phyloP scores from a whole-genome alignment of 92 coral and sea anemone species.

The Parazoanthus darwini region DNA sequence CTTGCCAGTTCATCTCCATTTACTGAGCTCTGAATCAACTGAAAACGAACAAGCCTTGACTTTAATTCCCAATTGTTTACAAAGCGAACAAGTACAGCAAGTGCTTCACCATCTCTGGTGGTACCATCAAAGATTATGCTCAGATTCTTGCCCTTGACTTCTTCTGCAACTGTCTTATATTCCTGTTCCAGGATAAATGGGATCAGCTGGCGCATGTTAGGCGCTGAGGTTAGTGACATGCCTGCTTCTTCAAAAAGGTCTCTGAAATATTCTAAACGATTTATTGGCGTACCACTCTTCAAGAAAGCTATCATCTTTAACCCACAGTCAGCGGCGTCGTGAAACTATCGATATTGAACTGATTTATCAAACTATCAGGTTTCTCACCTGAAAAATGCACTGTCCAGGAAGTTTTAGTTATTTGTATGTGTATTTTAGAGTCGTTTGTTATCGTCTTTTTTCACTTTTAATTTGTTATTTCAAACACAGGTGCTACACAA shows the following conservation, averaged over 20 bases:
- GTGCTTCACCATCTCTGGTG: constrained; percentile 51
- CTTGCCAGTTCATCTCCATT: constrained; percentile 50
- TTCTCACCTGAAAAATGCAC: no score
- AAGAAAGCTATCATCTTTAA: constrained; percentile 13
- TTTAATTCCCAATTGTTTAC: constrained; percentile 42
- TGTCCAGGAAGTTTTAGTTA: no score
- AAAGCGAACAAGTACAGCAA: constrained; percentile 40
- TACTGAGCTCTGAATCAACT: constrained; percentile 38
- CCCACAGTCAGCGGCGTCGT: no score
- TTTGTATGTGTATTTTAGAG: no score
- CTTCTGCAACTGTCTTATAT: constrained; percentile 31
- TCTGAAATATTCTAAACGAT: constrained; percentile 43
- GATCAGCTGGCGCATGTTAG: constrained; percentile 52
- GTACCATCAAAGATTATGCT: constrained; percentile 53
- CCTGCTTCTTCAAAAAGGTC: constrained; percentile 55
- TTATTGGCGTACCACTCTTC: constrained; percentile 15
- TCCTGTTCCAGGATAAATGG: constrained; percentile 54
- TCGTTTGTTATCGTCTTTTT: no score
- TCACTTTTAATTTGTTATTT: no score
- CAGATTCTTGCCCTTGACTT: constrained; percentile 40
- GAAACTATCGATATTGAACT: no score
- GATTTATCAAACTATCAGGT: no score
- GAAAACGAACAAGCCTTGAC: constrained; percentile 39
- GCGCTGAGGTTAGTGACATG: constrained; percentile 39
- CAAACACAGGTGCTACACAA: no score